Base-by-base conservation (phyloP, 2,113 vertebrate species). In the Colius striatus region DNA sequence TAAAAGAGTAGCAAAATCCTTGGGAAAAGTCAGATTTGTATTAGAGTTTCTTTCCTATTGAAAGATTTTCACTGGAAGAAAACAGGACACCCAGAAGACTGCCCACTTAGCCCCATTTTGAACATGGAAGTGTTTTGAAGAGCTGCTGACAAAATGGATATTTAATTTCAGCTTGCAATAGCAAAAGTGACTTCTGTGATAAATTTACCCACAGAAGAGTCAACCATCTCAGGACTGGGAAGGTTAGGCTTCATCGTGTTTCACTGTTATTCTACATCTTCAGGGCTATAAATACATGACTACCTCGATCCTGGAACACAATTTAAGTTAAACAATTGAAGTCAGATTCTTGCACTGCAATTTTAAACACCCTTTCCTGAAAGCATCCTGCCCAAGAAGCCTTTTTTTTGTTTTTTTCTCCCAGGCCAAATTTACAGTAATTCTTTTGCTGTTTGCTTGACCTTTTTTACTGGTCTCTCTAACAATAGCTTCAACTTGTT, bases 401-500 rank as follows among this genome's bases (percentile, higher is more conserved):
- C 76, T 38, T 62, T 5, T 45, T 54, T 67, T 85, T 92, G n/a
- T 73, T 95, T 83, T 27, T 47, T 92, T 81, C 13, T 55, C 47
- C 77, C 84, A 20, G 32, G 34, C 22, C 12, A 38, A 53, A 21
- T 26, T 92, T 78, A 61, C 7, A 61, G 38, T 43, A 91, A 76
- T 95, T 82, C 14, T 72, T n/a, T 91, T 18, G 5, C 48, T 81
- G 32, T 87, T 89, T 92, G 11, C 70, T 89, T 94, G 90, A 92
- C 93, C 84, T 96, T 95, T 90, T 90, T 27, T 90, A 32, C 50
- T 85, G 34, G 32, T 61, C 71, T 89, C 9, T 60, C 62, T 95
- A 85, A 89, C 41, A 83, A 73, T 89, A 84, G 62, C 54, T 96
- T 95, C 92, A 89, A 32, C 90, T 51, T 92, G 90, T 93, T 92